Base-by-base conservation (phyloP, 23 tunicate genomes). In the Phallusia fumigata region DNA sequence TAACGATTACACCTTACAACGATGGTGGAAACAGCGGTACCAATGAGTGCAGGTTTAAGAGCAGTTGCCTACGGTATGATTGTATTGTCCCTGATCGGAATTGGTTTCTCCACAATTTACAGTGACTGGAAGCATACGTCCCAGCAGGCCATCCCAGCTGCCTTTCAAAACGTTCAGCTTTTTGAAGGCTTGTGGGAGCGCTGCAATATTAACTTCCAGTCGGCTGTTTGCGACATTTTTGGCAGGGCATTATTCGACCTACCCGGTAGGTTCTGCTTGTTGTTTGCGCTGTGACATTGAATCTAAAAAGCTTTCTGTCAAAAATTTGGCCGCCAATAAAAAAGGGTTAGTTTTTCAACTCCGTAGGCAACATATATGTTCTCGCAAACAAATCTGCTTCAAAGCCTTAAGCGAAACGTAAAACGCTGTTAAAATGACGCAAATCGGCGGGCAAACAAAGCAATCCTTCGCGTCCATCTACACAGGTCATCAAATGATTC, bases 51-150 rank as follows among this genome's bases (percentile, higher is more conserved):
- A 10, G 47, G 47, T 40, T 40, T 40, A 40, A 40, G 47, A 40
- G 5, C 47, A 40, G 47, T 10, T 10, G 10, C 8, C 47, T 40
- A 3, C 47, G 5, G 5, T 40, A 5, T 40, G 5, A 40, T 40
- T 40, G 10, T 40, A 10, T 3, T 40, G 10, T 40, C 47, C 47
- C 15, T 18, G 3, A 22, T 0, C 31, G 49, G 86, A 22, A 40
- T 83, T 0, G 10, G 75, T 32, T 83, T 83, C 32, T 18, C 80
- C 34, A 75, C 80, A 2, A 30, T 74, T 75, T 65, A 75, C 64
- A 75, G 74, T 69, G 86, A 83, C 28, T 83, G 86, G 86, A 75
- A 51, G 32, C 64, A 53, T 58, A 21, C 69, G 16, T 22, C 69
- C 8, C 69, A 22, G 69, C 69, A 58, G 28, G 69, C 69, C 69